Conservation (phyloP, 2,888 invertebrate species). For the Xestia sexstrigata region DNA sequence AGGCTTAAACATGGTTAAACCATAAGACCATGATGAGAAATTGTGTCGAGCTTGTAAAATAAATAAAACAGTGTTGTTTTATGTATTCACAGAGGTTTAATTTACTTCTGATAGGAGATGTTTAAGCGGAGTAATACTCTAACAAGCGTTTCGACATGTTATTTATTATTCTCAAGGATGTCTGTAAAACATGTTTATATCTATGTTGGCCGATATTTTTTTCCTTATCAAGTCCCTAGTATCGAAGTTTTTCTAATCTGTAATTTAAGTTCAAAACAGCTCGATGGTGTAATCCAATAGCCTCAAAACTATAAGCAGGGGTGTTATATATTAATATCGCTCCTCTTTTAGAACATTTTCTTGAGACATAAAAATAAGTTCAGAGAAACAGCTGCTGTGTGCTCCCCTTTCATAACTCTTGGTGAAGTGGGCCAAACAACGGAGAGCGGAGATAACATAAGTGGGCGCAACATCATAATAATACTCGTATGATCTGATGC, state of each 20-base stretch:
- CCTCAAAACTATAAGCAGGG: neutral
- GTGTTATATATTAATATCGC: neutral
- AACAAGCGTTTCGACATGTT: neutral
- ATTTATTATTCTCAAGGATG: neutral
- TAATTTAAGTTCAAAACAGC: neutral
- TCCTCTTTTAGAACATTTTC: conserved; percentile 1
- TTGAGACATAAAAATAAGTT: conserved; percentile 19
- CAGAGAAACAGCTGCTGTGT: conserved; percentile 33
- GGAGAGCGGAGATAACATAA: conserved; percentile 63
- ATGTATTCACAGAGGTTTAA: neutral
- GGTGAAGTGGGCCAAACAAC: conserved; percentile 52
- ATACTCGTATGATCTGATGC: conserved; percentile 22
- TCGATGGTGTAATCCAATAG: conserved; percentile 15
- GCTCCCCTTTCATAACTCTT: conserved; percentile 34
- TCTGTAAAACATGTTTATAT: neutral
- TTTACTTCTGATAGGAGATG: neutral
- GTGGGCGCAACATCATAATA: conserved; percentile 54
- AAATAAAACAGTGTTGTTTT: neutral
- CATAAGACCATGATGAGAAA: neutral
- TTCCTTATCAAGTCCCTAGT: neutral
- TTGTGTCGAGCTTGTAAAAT: no score
- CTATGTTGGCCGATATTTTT: neutral
- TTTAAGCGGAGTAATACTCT: neutral
- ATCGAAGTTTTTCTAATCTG: neutral
- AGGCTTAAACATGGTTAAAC: neutral